Evolutionary conservation across 2,888 invertebrate species (phyloP).

Genomic region (Tryphoninae sp.): DNA sequence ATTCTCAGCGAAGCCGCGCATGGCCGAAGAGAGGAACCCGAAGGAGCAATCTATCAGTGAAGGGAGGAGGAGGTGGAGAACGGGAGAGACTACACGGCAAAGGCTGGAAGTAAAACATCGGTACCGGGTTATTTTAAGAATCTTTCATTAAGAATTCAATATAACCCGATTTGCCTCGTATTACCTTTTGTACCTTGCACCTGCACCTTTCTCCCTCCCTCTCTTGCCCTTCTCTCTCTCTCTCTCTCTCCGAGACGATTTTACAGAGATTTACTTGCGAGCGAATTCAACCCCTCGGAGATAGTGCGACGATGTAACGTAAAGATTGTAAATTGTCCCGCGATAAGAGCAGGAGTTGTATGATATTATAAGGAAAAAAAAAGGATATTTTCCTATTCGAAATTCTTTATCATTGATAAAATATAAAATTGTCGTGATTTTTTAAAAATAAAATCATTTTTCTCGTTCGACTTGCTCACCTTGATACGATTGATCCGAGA

Average conservation of each 20-base stretch:
- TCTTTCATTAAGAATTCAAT: constrained; percentile 76
- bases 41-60: constrained; percentile 36
- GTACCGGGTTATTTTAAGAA: constrained; percentile 74
- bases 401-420: background rate
- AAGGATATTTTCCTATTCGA: background rate
- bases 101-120: constrained; percentile 45
- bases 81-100: constrained; percentile 31
- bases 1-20: constrained; percentile 64
- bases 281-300: constrained; percentile 16
- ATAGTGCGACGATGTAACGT: background rate
- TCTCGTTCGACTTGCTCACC: background rate
- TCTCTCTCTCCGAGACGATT: constrained; percentile 53
- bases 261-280: constrained; percentile 34
- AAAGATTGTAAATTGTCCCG: constrained; percentile 3
- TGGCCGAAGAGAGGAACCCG: constrained; percentile 34
- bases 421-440: too few relatives aligned
- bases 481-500: background rate
- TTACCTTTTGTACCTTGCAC: constrained; percentile 55
- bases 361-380: background rate
- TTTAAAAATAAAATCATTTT: background rate
- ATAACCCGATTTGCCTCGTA: constrained; percentile 67
- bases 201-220: constrained; percentile 56
- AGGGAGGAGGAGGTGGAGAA: background rate
- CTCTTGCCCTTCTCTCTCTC: constrained; percentile 56
- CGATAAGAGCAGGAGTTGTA: background rate